A percentile compares a stretch with the other conserved stretches of the same genome.
Evolutionary conservation across 2,888 invertebrate genomes (phyloP).

Genomic region (Synergus umbraculus): DNA sequence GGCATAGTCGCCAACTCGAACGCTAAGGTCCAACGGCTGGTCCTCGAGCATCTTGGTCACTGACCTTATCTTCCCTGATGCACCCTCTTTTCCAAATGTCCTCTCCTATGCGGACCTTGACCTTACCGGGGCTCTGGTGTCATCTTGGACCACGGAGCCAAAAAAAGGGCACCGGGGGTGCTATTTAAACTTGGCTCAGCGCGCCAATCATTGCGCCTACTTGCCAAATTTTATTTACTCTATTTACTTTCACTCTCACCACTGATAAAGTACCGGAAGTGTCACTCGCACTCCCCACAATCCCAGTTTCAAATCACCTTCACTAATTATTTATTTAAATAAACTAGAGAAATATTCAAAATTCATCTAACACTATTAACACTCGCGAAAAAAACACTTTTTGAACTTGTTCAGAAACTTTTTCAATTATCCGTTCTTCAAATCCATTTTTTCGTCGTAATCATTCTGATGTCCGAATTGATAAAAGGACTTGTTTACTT

Average conservation of each 20-base stretch:
- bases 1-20: conserved; percentile 77
- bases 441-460: not conserved
- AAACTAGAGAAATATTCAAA: too few species aligned
- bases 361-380: not conserved
- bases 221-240: not conserved
- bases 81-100: conserved; percentile 40
- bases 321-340: not conserved
- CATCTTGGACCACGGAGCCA: conserved; percentile 44
- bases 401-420: not conserved
- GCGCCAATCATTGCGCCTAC: conserved; percentile 17
- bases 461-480: not conserved
- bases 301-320: not conserved
- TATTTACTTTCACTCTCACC: conserved; percentile 46
- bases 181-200: conserved; percentile 9
- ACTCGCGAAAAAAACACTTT: not conserved
- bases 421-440: not conserved
- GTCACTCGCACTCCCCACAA: conserved; percentile 18
- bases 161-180: not conserved
- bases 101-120: conserved; percentile 50
- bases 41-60: conserved; percentile 78
- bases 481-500: too few species aligned
- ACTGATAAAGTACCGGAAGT: conserved; percentile 17
- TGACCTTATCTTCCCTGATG: conserved; percentile 47
- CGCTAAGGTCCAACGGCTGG: conserved; percentile 89
- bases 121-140: conserved; percentile 56